Conservation (phyloP, 2,888 invertebrate genomes). For the Chymomyza fuscimana region DNA sequence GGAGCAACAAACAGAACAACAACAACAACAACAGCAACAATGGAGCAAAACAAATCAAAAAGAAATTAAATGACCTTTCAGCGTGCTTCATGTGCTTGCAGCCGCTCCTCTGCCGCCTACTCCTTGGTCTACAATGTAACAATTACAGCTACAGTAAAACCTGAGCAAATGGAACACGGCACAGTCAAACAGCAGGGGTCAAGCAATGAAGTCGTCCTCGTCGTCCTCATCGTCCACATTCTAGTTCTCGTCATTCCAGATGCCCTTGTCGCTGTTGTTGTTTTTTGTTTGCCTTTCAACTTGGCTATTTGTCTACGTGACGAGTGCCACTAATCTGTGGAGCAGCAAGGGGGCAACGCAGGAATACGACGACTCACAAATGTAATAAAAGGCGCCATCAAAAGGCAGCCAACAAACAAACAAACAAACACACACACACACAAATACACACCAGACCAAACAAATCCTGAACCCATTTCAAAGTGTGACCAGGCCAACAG, state of each 20-base stretch:
- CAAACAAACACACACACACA: not conserved
- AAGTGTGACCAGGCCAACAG: conserved; percentile 25
- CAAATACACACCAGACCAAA: not conserved
- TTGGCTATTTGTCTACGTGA: conserved; percentile 38
- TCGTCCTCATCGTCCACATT: not conserved
- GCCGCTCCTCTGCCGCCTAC: not conserved
- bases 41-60: conserved; percentile 64
- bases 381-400: conserved; percentile 38
- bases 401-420: conserved; percentile 37
- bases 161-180: not conserved
- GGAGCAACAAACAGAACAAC: not conserved
- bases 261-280: not conserved
- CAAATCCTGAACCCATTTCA: conserved; percentile 43
- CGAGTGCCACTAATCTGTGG: conserved; percentile 39
- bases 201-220: not conserved
- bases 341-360: not conserved
- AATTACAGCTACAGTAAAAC: not conserved
- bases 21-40: not conserved
- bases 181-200: conserved; percentile 31
- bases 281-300: conserved; percentile 40
- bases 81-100: conserved; percentile 32
- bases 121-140: not conserved
- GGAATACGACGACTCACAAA: not conserved
- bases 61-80: conserved; percentile 73
- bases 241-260: not conserved